Evolutionary conservation across 1,140 invertebrate genomes (phyloP).

Genomic region (Drosophila neocordata): DNA sequence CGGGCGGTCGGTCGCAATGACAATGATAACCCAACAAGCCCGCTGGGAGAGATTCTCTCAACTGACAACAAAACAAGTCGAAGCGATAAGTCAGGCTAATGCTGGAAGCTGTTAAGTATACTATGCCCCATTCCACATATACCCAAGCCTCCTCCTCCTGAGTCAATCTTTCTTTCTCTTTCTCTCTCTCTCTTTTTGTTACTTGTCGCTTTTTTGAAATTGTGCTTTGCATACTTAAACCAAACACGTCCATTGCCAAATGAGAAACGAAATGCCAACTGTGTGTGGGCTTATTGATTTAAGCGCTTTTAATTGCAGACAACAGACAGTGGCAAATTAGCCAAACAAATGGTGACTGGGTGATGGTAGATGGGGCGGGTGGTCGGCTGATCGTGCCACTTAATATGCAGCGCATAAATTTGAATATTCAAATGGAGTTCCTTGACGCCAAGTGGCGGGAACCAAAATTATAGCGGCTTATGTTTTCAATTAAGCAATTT

Average conservation of each 20-base stretch:
- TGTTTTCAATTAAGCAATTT: constrained; percentile 80
- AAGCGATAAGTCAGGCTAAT: constrained; percentile 42
- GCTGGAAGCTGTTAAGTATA: constrained; percentile 19
- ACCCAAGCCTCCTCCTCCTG: not conserved
- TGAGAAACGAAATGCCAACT: constrained; percentile 59
- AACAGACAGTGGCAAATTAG: constrained; percentile 32
- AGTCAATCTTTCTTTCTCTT: not conserved
- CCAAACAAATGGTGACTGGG: not conserved
- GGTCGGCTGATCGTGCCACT: constrained; percentile 44
- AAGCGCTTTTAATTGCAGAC: constrained; percentile 69
- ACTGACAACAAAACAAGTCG: constrained; percentile 26
- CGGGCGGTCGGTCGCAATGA: constrained; percentile 30
- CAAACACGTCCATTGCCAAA: constrained; percentile 46
- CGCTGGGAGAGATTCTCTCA: constrained; percentile 38
- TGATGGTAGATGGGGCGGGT: not conserved
- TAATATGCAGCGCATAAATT: constrained; percentile 72
- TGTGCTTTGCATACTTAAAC: constrained; percentile 63
- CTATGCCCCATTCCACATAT: not conserved
- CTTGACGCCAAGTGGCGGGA: constrained; percentile 35
- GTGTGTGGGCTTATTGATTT: constrained; percentile 59
- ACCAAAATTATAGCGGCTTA: constrained; percentile 71
- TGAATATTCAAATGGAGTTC: constrained; percentile 63
- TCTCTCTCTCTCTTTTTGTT: not conserved
- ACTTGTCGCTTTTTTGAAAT: constrained; percentile 1
- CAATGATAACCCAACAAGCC: constrained; percentile 48